Evolutionary conservation across 2,888 invertebrate genomes (phyloP).

Genomic region (Elmis aenea): DNA sequence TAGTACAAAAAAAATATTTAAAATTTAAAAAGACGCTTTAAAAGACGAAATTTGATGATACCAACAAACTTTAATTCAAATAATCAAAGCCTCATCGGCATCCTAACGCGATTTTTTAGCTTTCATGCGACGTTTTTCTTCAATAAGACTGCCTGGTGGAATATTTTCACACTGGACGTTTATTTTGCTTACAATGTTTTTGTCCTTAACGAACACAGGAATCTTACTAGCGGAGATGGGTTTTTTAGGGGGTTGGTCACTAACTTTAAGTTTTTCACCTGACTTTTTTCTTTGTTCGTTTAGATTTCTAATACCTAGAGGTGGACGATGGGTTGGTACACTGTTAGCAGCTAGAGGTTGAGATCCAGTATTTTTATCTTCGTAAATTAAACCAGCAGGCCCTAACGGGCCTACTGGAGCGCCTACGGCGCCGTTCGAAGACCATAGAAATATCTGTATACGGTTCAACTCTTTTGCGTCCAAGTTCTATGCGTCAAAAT

Average conservation of each 20-base stretch:
- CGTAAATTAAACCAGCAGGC: constrained; percentile 56
- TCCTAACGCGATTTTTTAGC: constrained; percentile 38
- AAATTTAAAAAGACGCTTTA: too few species aligned
- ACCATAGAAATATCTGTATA: too few species aligned
- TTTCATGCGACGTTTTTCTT: too few species aligned
- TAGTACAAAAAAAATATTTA: too few species aligned
- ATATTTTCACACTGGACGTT: constrained; percentile 42
- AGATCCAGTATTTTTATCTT: constrained; percentile 46
- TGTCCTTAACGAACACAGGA: constrained; percentile 40
- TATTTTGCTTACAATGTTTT: constrained; percentile 24
- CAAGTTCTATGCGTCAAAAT: too few species aligned
- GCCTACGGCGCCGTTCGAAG: too few species aligned
- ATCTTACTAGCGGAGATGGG: constrained; percentile 36
- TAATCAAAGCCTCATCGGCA: constrained; percentile 40
- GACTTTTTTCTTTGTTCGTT: constrained; percentile 30
- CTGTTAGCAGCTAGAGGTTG: constrained; percentile 24
- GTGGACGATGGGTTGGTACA: constrained; percentile 31
- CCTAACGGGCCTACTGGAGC: too few species aligned
- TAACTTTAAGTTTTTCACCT: constrained; percentile 35
- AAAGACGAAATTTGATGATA: too few species aligned
- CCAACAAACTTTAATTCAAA: constrained; percentile 34
- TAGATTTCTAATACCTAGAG: constrained; percentile 34
- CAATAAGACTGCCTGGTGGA: too few species aligned
- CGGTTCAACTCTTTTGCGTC: too few species aligned
- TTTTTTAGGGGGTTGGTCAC: constrained; percentile 38